Conservation (phyloP, 2,113 vertebrate genomes). For the Platycercus adscitus region DNA sequence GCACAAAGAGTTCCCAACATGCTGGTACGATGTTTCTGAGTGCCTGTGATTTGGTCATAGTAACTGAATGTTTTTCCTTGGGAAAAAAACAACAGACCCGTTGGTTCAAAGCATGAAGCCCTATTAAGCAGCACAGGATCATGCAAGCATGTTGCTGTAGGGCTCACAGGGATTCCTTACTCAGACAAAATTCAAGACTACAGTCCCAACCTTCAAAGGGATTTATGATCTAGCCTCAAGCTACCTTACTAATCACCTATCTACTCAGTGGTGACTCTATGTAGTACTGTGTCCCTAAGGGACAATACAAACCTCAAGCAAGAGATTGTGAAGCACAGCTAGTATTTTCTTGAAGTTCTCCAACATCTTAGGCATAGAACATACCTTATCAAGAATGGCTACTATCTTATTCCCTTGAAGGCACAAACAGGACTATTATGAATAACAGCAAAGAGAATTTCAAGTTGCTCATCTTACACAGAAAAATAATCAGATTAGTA, state of each 20-base stretch:
- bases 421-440: neutral
- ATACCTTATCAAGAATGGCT: neutral
- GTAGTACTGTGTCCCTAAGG: neutral
- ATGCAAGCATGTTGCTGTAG: constrained; percentile 17
- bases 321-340: neutral
- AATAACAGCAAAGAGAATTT: neutral
- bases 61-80: neutral
- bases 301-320: neutral
- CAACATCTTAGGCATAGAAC: neutral
- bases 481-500: neutral
- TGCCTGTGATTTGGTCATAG: neutral
- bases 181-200: neutral
- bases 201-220: neutral
- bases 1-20: neutral
- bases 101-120: constrained; percentile 5
- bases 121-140: neutral
- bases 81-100: neutral
- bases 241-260: neutral
- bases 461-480: neutral
- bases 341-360: constrained; percentile 1
- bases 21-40: neutral
- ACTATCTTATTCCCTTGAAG: neutral
- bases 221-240: constrained; percentile 38
- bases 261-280: neutral
- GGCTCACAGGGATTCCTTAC: constrained; percentile 5